Conservation (phyloP, 2,888 invertebrate genomes). For the Xestia c-nigrum region DNA sequence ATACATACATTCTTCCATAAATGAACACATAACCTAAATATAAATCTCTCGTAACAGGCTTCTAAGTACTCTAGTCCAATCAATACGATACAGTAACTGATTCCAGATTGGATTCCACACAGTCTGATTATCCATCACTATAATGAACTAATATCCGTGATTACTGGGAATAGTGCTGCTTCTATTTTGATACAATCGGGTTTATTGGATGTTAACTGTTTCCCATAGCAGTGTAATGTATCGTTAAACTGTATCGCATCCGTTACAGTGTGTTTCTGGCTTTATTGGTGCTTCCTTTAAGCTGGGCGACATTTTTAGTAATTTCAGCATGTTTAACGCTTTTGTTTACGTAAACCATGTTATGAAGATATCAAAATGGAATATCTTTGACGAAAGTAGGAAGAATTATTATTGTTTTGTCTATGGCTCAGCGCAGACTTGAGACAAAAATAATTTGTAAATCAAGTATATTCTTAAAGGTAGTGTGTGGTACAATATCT, state of each 20-base stretch:
- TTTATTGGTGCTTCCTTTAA: slow-evolving; percentile 75
- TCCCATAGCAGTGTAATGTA: slow-evolving; percentile 70
- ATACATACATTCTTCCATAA: neutral
- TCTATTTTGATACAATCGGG: slow-evolving; percentile 71
- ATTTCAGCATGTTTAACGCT: slow-evolving; percentile 9
- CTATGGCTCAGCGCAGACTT: too few relatives aligned
- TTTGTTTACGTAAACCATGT: neutral
- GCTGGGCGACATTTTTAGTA: slow-evolving; percentile 16
- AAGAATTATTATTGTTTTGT: neutral
- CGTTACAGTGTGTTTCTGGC: slow-evolving; percentile 67
- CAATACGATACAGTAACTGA: slow-evolving; percentile 55
- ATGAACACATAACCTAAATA: neutral
- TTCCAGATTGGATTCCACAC: slow-evolving; percentile 74
- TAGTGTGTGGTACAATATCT: too few relatives aligned
- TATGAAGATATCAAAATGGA: neutral
- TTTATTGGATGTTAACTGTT: slow-evolving; percentile 71
- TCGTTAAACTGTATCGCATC: slow-evolving; percentile 70
- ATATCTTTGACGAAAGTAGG: neutral
- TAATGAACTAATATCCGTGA: slow-evolving; percentile 73
- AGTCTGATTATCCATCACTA: slow-evolving; percentile 73
- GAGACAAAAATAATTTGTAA: too few relatives aligned
- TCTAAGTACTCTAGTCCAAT: slow-evolving; percentile 17
- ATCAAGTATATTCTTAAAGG: too few relatives aligned
- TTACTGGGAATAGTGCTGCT: slow-evolving; percentile 70
- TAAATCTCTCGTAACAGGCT: neutral